Conservation (phyloP, 2,797 vertebrate genomes). For the Brachyrhaphis roseni region DNA sequence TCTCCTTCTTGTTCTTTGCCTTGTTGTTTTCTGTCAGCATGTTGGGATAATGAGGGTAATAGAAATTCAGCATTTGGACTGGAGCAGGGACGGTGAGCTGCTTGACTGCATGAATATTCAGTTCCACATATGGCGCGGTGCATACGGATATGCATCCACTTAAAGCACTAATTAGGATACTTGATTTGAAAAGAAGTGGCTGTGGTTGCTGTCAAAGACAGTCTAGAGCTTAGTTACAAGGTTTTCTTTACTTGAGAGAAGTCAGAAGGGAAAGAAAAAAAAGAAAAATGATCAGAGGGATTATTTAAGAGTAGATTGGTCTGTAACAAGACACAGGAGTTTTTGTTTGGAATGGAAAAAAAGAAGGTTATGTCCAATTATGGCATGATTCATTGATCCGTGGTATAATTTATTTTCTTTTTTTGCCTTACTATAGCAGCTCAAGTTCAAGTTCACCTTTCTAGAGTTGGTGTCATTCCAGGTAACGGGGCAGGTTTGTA, state of each 20-base stretch:
- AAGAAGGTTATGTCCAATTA: slow-evolving; percentile 50
- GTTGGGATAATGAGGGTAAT: slow-evolving; percentile 79
- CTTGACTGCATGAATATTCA: slow-evolving; percentile 80
- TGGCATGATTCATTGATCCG: slow-evolving; percentile 42
- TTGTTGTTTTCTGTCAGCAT: slow-evolving; percentile 72
- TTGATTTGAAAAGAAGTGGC: slow-evolving; percentile 60
- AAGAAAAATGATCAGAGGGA: slow-evolving; percentile 41
- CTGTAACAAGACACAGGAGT: slow-evolving; percentile 41
- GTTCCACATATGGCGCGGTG: slow-evolving; percentile 71
- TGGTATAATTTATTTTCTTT: slow-evolving; percentile 8
- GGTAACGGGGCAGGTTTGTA: neutral
- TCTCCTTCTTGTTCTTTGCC: slow-evolving; percentile 67
- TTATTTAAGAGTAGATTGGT: slow-evolving; percentile 55
- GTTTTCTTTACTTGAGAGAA: slow-evolving; percentile 27
- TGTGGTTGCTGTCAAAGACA: slow-evolving; percentile 70
- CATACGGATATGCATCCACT: slow-evolving; percentile 70
- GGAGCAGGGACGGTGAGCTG: slow-evolving; percentile 50
- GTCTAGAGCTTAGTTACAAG: slow-evolving; percentile 46
- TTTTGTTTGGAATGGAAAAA: slow-evolving; percentile 41
- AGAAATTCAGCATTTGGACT: slow-evolving; percentile 55
- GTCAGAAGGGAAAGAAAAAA: slow-evolving; percentile 4
- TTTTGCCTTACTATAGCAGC: neutral
- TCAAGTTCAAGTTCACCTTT: neutral
- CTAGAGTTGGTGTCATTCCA: neutral
- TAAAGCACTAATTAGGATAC: slow-evolving; percentile 76